Evolutionary conservation across 1,140 invertebrate genomes (phyloP).

Genomic region (Sinonovacula constricta): DNA sequence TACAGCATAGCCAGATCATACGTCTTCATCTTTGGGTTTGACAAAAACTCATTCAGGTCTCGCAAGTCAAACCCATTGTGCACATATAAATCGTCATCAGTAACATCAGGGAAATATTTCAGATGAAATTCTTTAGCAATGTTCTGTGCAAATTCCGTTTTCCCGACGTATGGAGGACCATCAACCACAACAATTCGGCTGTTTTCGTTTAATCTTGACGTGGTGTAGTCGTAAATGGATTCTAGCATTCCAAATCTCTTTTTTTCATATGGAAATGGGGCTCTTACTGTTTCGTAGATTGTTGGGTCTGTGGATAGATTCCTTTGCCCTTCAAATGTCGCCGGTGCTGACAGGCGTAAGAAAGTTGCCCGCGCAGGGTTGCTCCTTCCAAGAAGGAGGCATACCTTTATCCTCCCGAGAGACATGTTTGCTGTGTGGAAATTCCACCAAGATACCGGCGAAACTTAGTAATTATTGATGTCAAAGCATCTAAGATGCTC

Average conservation of each 20-base stretch:
- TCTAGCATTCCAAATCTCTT: background rate
- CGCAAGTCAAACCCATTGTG: constrained; percentile 61
- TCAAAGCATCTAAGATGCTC: too few species aligned
- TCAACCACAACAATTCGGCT: constrained; percentile 69
- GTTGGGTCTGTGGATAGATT: constrained; percentile 27
- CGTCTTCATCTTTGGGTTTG: constrained; percentile 45
- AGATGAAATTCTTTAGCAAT: constrained; percentile 71
- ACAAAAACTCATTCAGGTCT: constrained; percentile 62
- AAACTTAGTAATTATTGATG: too few species aligned
- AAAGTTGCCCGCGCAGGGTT: too few species aligned
- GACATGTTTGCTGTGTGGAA: too few species aligned
- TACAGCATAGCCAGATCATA: constrained; percentile 69
- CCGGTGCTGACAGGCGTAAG: background rate
- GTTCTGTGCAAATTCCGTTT: constrained; percentile 66
- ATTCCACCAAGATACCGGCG: too few species aligned
- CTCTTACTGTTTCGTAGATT: constrained; percentile 24
- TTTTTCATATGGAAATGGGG: constrained; percentile 24
- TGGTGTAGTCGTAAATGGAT: constrained; percentile 21
- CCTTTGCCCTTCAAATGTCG: constrained; percentile 28
- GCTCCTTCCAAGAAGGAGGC: too few species aligned
- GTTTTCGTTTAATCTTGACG: constrained; percentile 67
- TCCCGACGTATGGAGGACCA: constrained; percentile 68
- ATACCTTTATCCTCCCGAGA: too few species aligned
- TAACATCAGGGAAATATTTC: constrained; percentile 60
- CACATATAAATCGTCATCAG: constrained; percentile 53